Conservation (phyloP, 2,888 invertebrate genomes). For the Carcina quercana region DNA sequence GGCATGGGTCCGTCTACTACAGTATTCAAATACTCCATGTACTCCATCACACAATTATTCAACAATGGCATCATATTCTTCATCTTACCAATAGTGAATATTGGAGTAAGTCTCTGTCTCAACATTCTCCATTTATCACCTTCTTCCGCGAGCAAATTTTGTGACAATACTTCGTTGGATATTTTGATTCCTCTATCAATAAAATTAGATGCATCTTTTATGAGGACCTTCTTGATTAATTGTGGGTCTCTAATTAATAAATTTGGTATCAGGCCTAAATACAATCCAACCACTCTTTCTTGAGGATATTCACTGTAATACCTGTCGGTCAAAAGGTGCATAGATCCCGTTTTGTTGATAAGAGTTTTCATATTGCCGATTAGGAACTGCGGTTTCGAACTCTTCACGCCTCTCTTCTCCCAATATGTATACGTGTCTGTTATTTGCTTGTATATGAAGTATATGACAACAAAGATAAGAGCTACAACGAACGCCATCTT, state of each 20-base stretch:
- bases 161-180: conserved; percentile 33
- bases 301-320: conserved; percentile 32
- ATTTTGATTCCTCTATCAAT: conserved; percentile 36
- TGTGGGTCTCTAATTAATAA: conserved; percentile 41
- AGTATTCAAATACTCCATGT: conserved; percentile 22
- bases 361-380: conserved; percentile 35
- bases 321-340: conserved; percentile 20
- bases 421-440: conserved; percentile 39
- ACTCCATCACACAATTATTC: conserved; percentile 29
- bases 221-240: conserved; percentile 36
- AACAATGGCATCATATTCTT: conserved; percentile 43
- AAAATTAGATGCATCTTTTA: conserved; percentile 43
- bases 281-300: conserved; percentile 43
- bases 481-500: no score
- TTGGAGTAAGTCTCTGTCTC: conserved; percentile 35
- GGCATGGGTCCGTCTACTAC: conserved; percentile 18
- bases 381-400: conserved; percentile 29
- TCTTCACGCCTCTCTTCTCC: conserved; percentile 30
- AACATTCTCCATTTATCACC: conserved; percentile 37
- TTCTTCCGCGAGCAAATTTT: conserved; percentile 39
- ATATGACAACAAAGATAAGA: no score
- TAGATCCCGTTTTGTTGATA: conserved; percentile 23
- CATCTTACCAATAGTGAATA: conserved; percentile 44
- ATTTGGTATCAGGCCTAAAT: conserved; percentile 33
- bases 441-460: conserved; percentile 27